Evolutionary conservation across 2,113 vertebrate genomes (phyloP), one percentile per base, ranked within the genome.

Genomic region (Tylochromis polylepis): DNA sequence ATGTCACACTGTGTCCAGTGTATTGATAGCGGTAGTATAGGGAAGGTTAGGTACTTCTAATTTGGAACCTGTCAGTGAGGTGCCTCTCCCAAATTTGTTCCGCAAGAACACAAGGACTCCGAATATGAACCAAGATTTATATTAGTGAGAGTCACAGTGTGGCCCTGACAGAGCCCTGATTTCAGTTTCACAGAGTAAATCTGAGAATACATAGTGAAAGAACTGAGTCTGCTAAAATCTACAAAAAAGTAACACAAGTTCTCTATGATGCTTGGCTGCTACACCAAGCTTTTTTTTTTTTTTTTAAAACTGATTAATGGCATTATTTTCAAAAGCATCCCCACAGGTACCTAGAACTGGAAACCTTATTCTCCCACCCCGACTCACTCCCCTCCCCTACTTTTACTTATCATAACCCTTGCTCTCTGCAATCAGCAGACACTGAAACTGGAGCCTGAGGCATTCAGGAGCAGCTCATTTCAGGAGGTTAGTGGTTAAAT

Each of bases 401-500:
- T 92, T 94, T 95, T 92, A 91, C 93, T 95, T 85, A 91, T 92
- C 87, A 84, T 90, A 91, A 93, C 94, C 91, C 65, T 89, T 93
- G 88, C 91, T 92, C 90, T 59, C 62, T 84, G 84, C 82, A 87
- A 92, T 91, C 87, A 85, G 85, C 81, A 81, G 85, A 80, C 49
- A 60, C 92, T 95, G 96, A 96, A 96, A 97, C 95, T 49, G 53
- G 94, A 96, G 91, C 94, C 94, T 3, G 34, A 91, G 95, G 95
- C 94, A 96, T 96, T 95, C 95, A 91, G 88, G 88, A 89, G 93
- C 85, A 87, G 94, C 93, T 96, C 96, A 95, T 95, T 95, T 96
- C 89, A 92, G 94, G 88, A 96, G 96, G 96, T 96, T 96, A 96
- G 95, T 95, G 94, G 95, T 96, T 96, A 96, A 97, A 97, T 97